These are phyloP conservation scores for Stegostoma tigrinum DNA, from an alignment of 2,113 vertebrate genomes.

Conservation along the genomic window DNA sequence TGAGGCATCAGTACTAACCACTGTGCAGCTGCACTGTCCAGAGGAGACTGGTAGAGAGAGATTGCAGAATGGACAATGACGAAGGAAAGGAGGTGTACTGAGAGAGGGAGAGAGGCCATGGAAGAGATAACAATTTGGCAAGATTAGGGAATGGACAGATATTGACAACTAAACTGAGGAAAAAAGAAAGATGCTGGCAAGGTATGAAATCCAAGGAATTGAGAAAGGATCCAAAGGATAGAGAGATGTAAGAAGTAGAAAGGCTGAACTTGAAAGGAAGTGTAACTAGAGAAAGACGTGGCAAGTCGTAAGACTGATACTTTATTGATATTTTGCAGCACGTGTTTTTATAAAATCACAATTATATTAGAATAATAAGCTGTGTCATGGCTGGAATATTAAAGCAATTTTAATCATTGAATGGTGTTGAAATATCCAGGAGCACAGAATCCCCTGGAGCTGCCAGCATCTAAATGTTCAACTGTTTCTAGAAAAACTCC, in stretches of 20 bases:
- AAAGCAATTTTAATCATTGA: not conserved
- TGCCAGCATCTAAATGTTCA: not conserved
- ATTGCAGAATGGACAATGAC: not conserved
- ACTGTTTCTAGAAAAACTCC: not conserved
- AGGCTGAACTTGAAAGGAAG: not conserved
- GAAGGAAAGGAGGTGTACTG: not conserved
- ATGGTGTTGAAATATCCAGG: not conserved
- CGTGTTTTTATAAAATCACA: not conserved
- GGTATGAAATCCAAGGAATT: not conserved
- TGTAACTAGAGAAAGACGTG: not conserved
- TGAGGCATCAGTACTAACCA: too few species aligned
- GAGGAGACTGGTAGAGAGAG: too few species aligned
- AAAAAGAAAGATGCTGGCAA: not conserved
- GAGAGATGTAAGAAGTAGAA: not conserved
- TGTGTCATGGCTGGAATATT: not conserved
- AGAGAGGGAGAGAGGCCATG: not conserved
- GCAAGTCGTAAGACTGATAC: too few species aligned
- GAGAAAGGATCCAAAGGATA: not conserved
- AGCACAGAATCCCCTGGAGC: not conserved
- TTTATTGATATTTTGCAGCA: not conserved
- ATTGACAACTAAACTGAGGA: not conserved
- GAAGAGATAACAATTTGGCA: not conserved
- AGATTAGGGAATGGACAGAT: not conserved
- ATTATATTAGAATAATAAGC: not conserved
- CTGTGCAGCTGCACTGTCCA: too few species aligned